Base-by-base conservation (phyloP, 2,888 invertebrate genomes). In the Drosophila siamana region DNA sequence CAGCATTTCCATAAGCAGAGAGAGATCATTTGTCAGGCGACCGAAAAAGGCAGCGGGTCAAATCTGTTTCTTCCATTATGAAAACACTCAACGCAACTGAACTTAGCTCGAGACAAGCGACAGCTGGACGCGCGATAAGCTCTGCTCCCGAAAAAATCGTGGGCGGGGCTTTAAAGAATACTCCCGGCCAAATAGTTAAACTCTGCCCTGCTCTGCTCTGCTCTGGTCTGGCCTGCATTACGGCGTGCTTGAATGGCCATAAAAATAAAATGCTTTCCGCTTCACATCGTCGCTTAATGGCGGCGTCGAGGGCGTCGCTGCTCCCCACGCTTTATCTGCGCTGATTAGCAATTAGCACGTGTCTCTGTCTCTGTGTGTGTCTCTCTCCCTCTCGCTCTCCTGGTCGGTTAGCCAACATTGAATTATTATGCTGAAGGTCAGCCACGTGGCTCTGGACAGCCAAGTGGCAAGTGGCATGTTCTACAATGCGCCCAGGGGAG, bases 261-360 rank as follows among this genome's bases (percentile, higher is more conserved):
- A 77, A 74, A 77, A 77, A 67, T 74, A 55, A 61, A 74, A 74
- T 40, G 77, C 72, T 72, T 71, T 74, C 44, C 80, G 74, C 67
- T 73, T 72, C 66, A 64, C 65, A 72, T 56, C 67, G 60, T 66
- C 81, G 57, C 63, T 52, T 68, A 77, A 84, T 84, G 81, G 63
- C 46, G 44, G 19, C 15, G 22, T 7, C n/a, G 28, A 13, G 33
- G 38, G 13, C 4, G 13, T 13, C 9, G 36, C 22, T 44, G 30
- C 4, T 24, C 2, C 43, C 28, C 13, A 28, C 36, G 69, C 60
- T 67, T 84, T 83, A 86, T 86, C 87, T 77, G 70, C 60, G 56
- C 74, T 87, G 83, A 83, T 83, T 83, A 83, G 87, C 83, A 83
- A 83, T 83, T 83, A 83, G 87, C 83, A 87, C 83, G 87, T 83